phyloP scores from a whole-genome alignment of 2,113 vertebrate species.

The Thalassoma bifasciatum region DNA sequence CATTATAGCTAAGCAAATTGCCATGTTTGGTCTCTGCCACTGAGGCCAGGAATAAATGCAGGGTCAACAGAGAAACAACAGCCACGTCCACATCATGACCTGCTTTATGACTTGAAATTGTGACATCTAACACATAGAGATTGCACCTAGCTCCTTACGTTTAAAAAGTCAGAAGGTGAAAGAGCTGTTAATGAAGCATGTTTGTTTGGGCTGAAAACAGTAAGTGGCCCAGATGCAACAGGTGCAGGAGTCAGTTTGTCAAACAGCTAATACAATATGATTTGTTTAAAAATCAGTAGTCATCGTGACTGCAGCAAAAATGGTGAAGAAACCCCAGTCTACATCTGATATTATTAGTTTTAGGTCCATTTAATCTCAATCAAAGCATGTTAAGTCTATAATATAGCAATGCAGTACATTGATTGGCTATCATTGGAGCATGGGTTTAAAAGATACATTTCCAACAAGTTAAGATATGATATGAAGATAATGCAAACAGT shows the following conservation, averaged over 20 bases:
- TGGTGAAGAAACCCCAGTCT: neutral
- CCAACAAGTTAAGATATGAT: neutral
- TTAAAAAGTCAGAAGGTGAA: neutral
- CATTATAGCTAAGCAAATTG: slow-evolving; percentile 1
- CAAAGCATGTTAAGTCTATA: neutral
- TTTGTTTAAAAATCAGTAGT: neutral
- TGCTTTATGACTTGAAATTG: neutral
- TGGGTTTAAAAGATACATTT: neutral
- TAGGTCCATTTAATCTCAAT: no score
- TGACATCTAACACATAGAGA: neutral
- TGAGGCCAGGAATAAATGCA: slow-evolving; percentile 22
- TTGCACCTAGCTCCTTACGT: neutral
- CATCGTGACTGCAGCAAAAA: neutral
- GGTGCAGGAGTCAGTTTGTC: slow-evolving; percentile 7
- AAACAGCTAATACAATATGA: slow-evolving; percentile 9
- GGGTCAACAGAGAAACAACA: slow-evolving; percentile 38
- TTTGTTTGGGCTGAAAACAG: slow-evolving; percentile 62
- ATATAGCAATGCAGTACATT: no score
- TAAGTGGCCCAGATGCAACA: no score
- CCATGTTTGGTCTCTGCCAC: slow-evolving; percentile 30
- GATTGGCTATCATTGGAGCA: neutral
- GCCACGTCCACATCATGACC: neutral
- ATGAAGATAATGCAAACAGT: no score
- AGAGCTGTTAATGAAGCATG: neutral
- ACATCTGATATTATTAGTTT: neutral